Evolutionary conservation across 1,140 invertebrate genomes (phyloP), one percentile per base, ranked within the genome.

Genomic region (Drosophila bocqueti): DNA sequence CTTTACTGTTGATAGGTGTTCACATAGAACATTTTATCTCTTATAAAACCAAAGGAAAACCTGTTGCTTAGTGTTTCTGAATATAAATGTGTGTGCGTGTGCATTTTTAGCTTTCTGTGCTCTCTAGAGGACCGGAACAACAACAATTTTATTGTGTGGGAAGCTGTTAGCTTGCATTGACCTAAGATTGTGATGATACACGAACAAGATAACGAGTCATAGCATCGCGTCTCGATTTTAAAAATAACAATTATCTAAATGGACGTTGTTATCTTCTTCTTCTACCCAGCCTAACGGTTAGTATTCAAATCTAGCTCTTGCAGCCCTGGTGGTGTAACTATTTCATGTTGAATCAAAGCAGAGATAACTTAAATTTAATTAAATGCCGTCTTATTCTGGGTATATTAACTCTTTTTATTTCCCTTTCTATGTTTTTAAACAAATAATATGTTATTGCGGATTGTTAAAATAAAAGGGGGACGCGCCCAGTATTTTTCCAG

Each of bases 61-160:
- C 24, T 63, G 61, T 54, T 64, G 62, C 46, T 18, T 7, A 43
- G 61, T 63, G 61, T 50, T 13, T 36, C 18, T 13, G 1, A 16
- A 40, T 21, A 21, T 21, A 8, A 16, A 55, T 57, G 16, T 58
- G 21, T 40, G 15, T 58, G 36, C 11, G 36, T 26, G n/a, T 59
- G 57, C 11, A 18, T 26, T n/a, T 26, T 18, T 31, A 49, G 18
- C 18, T 55, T 38, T 40, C 15, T 15, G 34, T 26, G 57, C 38
- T 24, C 8, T 45, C 24, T 13, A 52, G 31, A 18, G 21, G n/a
- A 54, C 31, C 31, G 1, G 31, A 52, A 24, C 18, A 62, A 62
- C n/a, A 62, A 52, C 60, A 62, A 45, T 29, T 26, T 3, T 2
- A 18, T 3, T 2, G 46, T 24, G 60, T 62, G 60, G 45, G 46